Base-by-base conservation (phyloP, 2,888 invertebrate genomes). In the Parascotia fuliginaria region DNA sequence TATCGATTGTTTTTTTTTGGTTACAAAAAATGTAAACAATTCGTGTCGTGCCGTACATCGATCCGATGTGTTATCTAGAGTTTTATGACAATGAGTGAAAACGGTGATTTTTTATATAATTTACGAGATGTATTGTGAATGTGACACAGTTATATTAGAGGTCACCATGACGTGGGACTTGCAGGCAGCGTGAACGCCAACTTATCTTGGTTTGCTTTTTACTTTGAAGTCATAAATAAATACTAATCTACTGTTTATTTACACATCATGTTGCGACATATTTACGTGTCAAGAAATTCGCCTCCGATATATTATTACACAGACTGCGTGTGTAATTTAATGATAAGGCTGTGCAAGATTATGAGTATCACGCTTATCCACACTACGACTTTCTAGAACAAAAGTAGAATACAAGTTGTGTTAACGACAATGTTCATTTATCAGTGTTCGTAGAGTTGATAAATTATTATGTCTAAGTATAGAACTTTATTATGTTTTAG, bases 1-100 rank as follows among this genome's bases (percentile, higher is more conserved):
- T 75, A 68, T 77, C 75, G 76, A 79, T 72, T 77, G 79, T 73
- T 77, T 83, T 78, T 81, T 85, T 73, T 74, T 65, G 53, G 14
- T 31, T 34, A 46, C 54, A 75, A 89, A 88, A 91, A 92, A 88
- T 83, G 89, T 90, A 89, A 90, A 91, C 89, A 91, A 84, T 85
- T 77, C 76, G 52, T 55, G 51, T 57, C 49, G 54, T 65, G 60
- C 55, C 57, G 53, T 47, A 56, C 60, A 15, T 24, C 56, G 55
- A 63, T 63, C 55, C 65, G 60, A 65, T 69, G 70, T 67, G 69
- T 73, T 70, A 65, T 70, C 58, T 46, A 47, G 45, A 41, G 42
- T 65, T 62, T 57, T 49, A 58, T 66, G 47, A 65, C 57, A 73
- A 70, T 65, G 52, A 62, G 49, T 63, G 50, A 55, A 55, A 56